These are phyloP conservation scores for Xylocopa sonorina DNA, from an alignment of 1,140 invertebrate species.

Conservation along the genomic window DNA sequence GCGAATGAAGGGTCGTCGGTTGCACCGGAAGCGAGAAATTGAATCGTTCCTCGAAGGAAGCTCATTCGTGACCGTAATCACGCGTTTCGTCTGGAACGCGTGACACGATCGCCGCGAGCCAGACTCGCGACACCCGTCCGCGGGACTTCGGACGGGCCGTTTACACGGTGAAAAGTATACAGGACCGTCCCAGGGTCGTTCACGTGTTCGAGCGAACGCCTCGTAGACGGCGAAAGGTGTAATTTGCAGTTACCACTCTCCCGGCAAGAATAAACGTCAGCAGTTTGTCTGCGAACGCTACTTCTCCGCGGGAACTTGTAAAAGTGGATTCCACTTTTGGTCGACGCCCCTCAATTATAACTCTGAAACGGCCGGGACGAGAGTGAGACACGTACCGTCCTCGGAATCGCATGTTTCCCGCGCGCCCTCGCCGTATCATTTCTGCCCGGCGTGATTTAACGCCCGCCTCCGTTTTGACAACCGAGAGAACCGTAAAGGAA, in stretches of 20 bases:
- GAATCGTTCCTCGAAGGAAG: constrained; percentile 35
- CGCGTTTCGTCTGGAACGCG: background rate
- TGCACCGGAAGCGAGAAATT: constrained; percentile 24
- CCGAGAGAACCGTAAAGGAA: background rate
- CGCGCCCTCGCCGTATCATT: background rate
- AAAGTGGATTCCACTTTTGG: constrained; percentile 18
- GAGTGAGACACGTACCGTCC: constrained; percentile 18
- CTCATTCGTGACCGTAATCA: constrained; percentile 9
- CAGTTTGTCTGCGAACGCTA: constrained; percentile 16
- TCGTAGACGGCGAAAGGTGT: background rate
- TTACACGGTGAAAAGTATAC: background rate
- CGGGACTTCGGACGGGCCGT: background rate
- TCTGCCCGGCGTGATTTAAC: background rate
- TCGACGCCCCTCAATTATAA: constrained; percentile 37
- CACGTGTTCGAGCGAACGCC: background rate
- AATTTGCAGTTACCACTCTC: constrained; percentile 14
- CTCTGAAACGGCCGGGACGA: background rate
- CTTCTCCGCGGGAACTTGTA: constrained; percentile 22
- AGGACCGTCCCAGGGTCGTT: background rate
- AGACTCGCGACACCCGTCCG: no score
- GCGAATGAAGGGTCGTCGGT: constrained; percentile 30
- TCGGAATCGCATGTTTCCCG: background rate
- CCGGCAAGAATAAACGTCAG: background rate
- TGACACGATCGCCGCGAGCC: background rate
- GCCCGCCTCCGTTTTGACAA: background rate